Evolutionary conservation across 2,888 invertebrate species (phyloP), one percentile per base, ranked within the genome.

Genomic region (Ennomos erosarius): DNA sequence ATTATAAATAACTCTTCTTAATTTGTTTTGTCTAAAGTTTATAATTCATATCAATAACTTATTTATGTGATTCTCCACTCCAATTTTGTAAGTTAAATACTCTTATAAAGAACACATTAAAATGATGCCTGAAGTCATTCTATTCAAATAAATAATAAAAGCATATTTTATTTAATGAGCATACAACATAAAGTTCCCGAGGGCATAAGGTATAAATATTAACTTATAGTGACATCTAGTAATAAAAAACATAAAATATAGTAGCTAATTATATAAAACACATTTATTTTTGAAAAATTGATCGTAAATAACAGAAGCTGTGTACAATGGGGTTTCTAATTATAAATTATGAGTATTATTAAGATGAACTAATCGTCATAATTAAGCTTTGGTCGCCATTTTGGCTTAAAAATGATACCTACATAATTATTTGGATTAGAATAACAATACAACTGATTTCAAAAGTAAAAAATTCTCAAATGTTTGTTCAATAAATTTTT

Each of bases 261-360:
- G 59, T 57, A 61, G 63, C 62, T 62, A 61, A 67, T 62, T 65
- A 61, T 56, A 49, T 62, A 59, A 47, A 58, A 62, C 63, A 60
- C 33, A 61, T 61, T 63, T 37, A 59, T 44, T 54, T 16, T 16
- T 58, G 42, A 58, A 43, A 61, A 26, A 45, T 56, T 11, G 56
- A 49, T 58, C 55, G 51, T 60, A 59, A 59, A 59, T 59, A 37
- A 54, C 59, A 37, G 59, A 54, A 59, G 59, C 59, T 33, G 38
- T 45, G 39, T 52, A 46, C 36, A 52, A 48, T 56, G 13, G 54
- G 11, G 5, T 26, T 34, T 39, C 33, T 36, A 33, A 40, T 35
- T 36, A 43, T 13, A 42, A 58, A n/a, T 43, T 39, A 48, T 58
- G 43, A 11, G 38, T 8, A 47, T 48, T 34, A 35, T 48, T 36